Conservation (phyloP, 2,888 invertebrate genomes). For the Koerneria pararmatus region DNA sequence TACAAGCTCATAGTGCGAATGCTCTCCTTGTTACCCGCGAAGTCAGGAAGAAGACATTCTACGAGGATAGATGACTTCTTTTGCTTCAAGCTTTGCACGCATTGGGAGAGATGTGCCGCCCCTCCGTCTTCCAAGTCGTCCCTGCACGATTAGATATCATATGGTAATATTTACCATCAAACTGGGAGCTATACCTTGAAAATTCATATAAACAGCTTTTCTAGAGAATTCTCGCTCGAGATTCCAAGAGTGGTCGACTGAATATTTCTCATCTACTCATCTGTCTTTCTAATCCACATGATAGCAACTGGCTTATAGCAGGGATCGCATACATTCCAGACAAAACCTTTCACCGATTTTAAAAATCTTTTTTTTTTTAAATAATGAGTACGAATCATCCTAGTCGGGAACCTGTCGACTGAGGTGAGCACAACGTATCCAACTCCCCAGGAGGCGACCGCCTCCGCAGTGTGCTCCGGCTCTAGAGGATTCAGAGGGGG, state of each 20-base stretch:
- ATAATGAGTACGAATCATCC: no score
- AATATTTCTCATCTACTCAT: no score
- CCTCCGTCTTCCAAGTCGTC: slow-evolving; percentile 92
- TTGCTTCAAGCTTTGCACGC: slow-evolving; percentile 79
- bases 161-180: no score
- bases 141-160: slow-evolving; percentile 59
- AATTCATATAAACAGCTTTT: no score
- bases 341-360: not conserved
- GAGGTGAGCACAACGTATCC: slow-evolving; percentile 96
- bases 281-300: no score
- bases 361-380: no score
- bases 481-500: slow-evolving; percentile 84
- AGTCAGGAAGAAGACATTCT: slow-evolving; percentile 94
- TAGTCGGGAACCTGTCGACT: slow-evolving; percentile 74
- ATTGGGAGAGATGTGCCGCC: slow-evolving; percentile 84
- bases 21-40: slow-evolving; percentile 75
- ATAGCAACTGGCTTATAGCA: not conserved
- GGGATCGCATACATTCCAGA: not conserved
- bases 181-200: no score
- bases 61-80: slow-evolving; percentile 79
- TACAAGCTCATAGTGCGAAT: slow-evolving; percentile 63
- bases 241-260: no score
- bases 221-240: no score
- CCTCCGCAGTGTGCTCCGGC: slow-evolving; percentile 84
- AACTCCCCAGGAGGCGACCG: slow-evolving; percentile 87